Conservation (phyloP, 2,113 vertebrate genomes). For the Theropithecus gelada region DNA sequence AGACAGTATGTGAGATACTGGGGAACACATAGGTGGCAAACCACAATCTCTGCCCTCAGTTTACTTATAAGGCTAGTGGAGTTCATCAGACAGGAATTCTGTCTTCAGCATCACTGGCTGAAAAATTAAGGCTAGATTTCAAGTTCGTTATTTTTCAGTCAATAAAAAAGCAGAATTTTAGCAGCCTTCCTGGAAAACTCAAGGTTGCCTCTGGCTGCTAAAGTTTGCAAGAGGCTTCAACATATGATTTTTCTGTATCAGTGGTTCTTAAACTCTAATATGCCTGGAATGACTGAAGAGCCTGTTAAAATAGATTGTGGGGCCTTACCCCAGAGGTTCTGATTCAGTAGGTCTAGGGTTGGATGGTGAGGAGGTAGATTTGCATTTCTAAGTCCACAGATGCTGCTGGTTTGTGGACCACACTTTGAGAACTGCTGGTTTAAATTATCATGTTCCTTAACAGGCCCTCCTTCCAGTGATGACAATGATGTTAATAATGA, state of each 20-base stretch:
- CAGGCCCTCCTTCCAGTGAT: neutral
- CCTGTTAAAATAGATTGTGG: neutral
- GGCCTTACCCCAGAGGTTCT: neutral
- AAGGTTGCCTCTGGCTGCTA: neutral
- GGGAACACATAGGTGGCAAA: neutral
- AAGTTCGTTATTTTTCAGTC: conserved; percentile 20
- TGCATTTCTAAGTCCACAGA: neutral
- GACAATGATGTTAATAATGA: neutral
- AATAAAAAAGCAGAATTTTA: neutral
- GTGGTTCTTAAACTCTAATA: neutral
- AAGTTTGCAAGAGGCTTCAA: conserved; percentile 1
- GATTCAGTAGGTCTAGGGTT: neutral
- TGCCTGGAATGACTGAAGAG: neutral
- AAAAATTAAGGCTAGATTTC: conserved; percentile 8
- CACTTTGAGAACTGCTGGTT: neutral
- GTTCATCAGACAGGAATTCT: neutral
- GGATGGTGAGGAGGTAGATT: neutral
- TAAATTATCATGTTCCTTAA: neutral
- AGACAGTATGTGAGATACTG: conserved; percentile 1
- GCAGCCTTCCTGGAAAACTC: conserved; percentile 9
- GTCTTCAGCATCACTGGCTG: neutral
- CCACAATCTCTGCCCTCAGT: neutral
- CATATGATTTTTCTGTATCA: neutral
- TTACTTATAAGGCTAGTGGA: neutral
- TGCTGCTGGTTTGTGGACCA: neutral